These are phyloP conservation scores for Eospalax fontanierii DNA, from an alignment of 2,797 vertebrate genomes.

Conservation along the genomic window DNA sequence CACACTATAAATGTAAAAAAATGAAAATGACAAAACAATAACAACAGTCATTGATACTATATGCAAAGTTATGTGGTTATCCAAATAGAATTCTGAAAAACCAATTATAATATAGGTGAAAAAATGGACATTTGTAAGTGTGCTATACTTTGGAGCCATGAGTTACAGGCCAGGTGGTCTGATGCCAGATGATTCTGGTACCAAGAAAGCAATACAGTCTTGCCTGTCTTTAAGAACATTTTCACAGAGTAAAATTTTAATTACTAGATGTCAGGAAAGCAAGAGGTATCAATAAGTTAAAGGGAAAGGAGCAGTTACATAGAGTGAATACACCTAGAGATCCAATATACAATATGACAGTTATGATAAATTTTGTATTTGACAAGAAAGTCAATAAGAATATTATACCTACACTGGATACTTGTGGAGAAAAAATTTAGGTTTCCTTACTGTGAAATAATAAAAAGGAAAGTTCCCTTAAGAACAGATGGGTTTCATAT, in stretches of 20 bases:
- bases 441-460: background rate
- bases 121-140: background rate
- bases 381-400: background rate
- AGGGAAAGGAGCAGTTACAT: background rate
- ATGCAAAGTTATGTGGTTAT: background rate
- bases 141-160: background rate
- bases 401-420: background rate
- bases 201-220: background rate
- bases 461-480: background rate
- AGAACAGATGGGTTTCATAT: background rate
- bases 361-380: background rate
- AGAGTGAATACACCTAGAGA: background rate
- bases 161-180: background rate
- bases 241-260: background rate
- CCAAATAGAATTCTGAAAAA: slow-evolving; percentile 11
- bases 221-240: background rate
- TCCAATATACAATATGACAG: background rate
- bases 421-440: background rate
- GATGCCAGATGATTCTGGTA: background rate
- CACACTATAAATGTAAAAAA: background rate
- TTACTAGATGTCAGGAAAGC: background rate
- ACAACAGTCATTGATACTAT: background rate
- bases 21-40: background rate
- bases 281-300: no score
- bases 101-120: background rate